Conservation (phyloP, 2,797 vertebrate species). For the Malacoctenus gilli region DNA sequence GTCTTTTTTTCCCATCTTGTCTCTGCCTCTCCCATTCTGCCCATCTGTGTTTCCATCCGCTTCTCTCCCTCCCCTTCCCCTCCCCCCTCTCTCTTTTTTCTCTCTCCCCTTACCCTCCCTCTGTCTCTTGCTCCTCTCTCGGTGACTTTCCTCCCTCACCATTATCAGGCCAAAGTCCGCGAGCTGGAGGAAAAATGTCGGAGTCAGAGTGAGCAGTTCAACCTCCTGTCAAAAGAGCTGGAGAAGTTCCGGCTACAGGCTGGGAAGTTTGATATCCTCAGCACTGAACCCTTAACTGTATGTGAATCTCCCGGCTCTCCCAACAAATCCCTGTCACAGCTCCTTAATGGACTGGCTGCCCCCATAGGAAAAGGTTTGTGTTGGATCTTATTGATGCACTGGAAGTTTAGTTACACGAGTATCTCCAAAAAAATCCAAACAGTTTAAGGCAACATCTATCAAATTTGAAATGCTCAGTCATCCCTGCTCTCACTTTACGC, state of each 20-base stretch:
- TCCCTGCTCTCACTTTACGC: too few relatives aligned
- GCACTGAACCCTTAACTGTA: conserved; percentile 75
- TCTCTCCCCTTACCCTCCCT: conserved; percentile 40
- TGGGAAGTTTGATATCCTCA: conserved; percentile 90
- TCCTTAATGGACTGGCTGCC: conserved; percentile 92
- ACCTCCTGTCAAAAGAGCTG: conserved; percentile 94
- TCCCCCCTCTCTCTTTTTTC: conserved; percentile 26
- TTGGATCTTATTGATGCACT: background rate
- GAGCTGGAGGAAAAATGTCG: conserved; percentile 98
- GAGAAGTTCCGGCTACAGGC: conserved; percentile 92
- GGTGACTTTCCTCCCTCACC: conserved; percentile 38
- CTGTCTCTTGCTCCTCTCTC: conserved; percentile 18
- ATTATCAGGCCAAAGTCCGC: conserved; percentile 91
- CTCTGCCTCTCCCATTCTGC: conserved; percentile 16
- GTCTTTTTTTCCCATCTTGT: background rate
- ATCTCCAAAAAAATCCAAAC: too few relatives aligned
- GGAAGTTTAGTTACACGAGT: too few relatives aligned
- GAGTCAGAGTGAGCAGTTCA: conserved; percentile 95
- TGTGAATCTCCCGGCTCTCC: conserved; percentile 82
- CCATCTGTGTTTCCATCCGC: conserved; percentile 12
- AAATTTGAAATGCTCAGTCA: too few relatives aligned
- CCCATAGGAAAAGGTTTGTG: conserved; percentile 89
- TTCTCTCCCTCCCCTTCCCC: conserved; percentile 1
- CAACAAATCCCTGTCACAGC: conserved; percentile 86
- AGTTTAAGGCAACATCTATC: too few relatives aligned